phyloP scores from a whole-genome alignment of 2,797 vertebrate species.

The Bryconaethiops microstoma region DNA sequence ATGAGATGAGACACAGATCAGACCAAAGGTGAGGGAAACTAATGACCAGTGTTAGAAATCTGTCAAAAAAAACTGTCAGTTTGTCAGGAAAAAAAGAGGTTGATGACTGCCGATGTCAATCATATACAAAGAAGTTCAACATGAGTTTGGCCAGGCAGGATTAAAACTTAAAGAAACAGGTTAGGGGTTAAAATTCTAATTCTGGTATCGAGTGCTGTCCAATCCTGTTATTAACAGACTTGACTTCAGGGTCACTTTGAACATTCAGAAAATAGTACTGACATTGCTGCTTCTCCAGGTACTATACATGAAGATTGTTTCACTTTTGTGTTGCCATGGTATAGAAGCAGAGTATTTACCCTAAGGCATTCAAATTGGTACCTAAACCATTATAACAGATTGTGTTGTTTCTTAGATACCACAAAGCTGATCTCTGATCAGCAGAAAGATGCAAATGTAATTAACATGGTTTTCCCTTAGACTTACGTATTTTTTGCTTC shows the following conservation, averaged over 20 bases:
- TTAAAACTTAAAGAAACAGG: not conserved
- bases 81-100: not conserved
- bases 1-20: not conserved
- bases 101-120: too few relatives aligned
- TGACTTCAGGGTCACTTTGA: not conserved
- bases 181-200: not conserved
- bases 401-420: slow-evolving; percentile 13
- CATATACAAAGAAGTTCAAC: not conserved
- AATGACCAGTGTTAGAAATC: not conserved
- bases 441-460: slow-evolving; percentile 24
- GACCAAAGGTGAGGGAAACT: not conserved
- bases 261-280: not conserved
- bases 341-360: not conserved
- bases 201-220: not conserved
- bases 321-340: not conserved
- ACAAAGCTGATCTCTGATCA: slow-evolving; percentile 7
- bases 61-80: not conserved
- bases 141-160: not conserved
- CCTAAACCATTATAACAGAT: not conserved
- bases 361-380: not conserved
- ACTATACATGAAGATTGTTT: not conserved
- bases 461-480: not conserved
- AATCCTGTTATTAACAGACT: not conserved
- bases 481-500: not conserved
- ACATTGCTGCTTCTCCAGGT: not conserved